Evolutionary conservation across 2,888 invertebrate species (phyloP).

Genomic region (Neria commutata): DNA sequence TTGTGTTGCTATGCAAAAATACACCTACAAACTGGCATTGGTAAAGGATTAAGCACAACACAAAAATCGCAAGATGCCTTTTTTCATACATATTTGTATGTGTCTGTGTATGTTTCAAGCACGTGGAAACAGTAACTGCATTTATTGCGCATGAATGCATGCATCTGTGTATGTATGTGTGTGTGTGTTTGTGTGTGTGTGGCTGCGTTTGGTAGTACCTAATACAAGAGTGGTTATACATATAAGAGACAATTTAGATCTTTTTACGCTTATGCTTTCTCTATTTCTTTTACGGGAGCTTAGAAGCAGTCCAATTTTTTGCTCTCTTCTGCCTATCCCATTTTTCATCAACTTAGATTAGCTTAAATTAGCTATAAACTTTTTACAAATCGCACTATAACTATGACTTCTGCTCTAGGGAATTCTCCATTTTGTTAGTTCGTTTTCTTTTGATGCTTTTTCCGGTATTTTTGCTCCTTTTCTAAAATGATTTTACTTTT

Average conservation of each 20-base stretch:
- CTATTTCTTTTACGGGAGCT: conserved; percentile 7
- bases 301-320: too few relatives aligned
- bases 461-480: conserved; percentile 13
- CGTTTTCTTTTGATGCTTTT: conserved; percentile 26
- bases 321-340: not conserved
- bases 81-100: conserved; percentile 20
- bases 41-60: too few relatives aligned
- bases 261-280: conserved; percentile 16
- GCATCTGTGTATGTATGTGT: conserved; percentile 9
- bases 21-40: too few relatives aligned
- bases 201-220: conserved; percentile 12
- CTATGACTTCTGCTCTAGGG: not conserved
- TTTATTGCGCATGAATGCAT: not conserved
- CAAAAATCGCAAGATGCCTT: not conserved
- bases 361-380: conserved; percentile 1
- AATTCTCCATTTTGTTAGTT: conserved; percentile 4
- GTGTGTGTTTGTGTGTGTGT: conserved; percentile 21
- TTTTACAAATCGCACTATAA: not conserved
- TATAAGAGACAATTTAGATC: conserved; percentile 27
- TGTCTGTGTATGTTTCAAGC: conserved; percentile 20
- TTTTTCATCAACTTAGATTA: not conserved
- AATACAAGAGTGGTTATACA: conserved; percentile 26
- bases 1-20: too few relatives aligned
- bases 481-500: not conserved
- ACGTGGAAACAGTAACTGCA: too few relatives aligned